These are phyloP conservation scores for Myotis davidii DNA, from an alignment of 2,113 vertebrate genomes.

Conservation along the genomic window DNA sequence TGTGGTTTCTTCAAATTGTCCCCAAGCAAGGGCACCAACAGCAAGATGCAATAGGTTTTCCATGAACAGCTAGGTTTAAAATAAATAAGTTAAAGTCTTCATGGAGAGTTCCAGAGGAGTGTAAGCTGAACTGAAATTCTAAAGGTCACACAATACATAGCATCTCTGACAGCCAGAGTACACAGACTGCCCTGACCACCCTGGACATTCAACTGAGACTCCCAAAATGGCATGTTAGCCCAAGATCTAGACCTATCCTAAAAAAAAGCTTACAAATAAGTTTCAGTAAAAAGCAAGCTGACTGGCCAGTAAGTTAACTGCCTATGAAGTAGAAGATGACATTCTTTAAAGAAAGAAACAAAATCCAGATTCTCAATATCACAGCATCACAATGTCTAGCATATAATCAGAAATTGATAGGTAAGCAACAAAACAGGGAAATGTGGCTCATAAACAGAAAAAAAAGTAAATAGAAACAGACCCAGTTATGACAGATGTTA, in stretches of 20 bases:
- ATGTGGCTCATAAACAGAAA: neutral
- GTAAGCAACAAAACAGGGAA: neutral
- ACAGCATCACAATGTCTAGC: neutral
- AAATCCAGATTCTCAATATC: neutral
- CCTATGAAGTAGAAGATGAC: neutral
- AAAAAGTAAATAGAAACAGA: neutral
- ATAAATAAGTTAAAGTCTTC: neutral
- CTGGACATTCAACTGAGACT: neutral
- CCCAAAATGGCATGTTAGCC: neutral
- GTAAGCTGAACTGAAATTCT: neutral
- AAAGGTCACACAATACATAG: neutral
- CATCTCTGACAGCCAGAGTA: neutral
- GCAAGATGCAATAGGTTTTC: too few species aligned
- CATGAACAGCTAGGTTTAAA: too few species aligned
- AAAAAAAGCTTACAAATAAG: neutral
- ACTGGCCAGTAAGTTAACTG: neutral
- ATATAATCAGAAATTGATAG: conserved; percentile 3
- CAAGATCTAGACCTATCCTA: neutral
- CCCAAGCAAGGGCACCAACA: too few species aligned
- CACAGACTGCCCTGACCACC: neutral
- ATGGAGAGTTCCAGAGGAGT: neutral
- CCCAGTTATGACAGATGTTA: neutral
- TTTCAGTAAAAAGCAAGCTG: neutral
- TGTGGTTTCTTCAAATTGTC: too few species aligned
- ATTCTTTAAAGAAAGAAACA: conserved; percentile 4